Evolutionary conservation across 2,113 vertebrate species (phyloP), one percentile per base, ranked within the genome.

Genomic region (Leptodactylus fuscus): DNA sequence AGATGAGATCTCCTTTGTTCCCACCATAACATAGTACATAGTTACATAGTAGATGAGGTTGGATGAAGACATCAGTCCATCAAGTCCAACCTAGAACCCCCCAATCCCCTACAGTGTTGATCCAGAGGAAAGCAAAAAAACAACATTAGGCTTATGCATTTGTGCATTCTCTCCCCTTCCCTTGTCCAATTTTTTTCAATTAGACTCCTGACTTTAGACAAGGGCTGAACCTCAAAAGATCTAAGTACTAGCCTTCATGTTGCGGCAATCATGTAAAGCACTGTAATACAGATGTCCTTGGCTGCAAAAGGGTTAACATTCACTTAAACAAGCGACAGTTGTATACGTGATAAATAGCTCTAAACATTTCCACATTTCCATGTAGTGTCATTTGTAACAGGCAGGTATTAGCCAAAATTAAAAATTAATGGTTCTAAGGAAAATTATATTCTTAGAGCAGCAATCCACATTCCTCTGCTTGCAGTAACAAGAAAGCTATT

Each of bases 401-500:
- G 13, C 3, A 15, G 44, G 38, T 44, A 80, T 44, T 80, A 38
- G 36, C 41, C 36, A 85, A 85, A 78, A 78, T 79, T 34, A 85
- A 79, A 80, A 79, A 85, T 80, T 22, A 34, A 69, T 70, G 62
- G 48, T n/a, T 58, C 7, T 49, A 55, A 55, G 8, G 46, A 55
- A 79, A 85, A 69, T 69, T 20, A 53, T 70, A 85, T 80, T 71
- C 76, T 55, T 71, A 8, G 13, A 32, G 62, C 24, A 58, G 75
- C 60, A 71, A 85, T 71, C 75, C 62, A 85, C 60, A 80, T 85
- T 85, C 62, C 48, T 70, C 32, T 70, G 48, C 65, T 70, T 85
- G 48, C 75, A 70, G 60, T 85, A 85, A 85, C 83, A 70, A 85
- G 75, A 85, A 85, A 80, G 32, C 36, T 85, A 85, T 85, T 85